These are phyloP conservation scores for Chunga burmeisteri DNA, from an alignment of 2,113 vertebrate species.

Conservation along the genomic window DNA sequence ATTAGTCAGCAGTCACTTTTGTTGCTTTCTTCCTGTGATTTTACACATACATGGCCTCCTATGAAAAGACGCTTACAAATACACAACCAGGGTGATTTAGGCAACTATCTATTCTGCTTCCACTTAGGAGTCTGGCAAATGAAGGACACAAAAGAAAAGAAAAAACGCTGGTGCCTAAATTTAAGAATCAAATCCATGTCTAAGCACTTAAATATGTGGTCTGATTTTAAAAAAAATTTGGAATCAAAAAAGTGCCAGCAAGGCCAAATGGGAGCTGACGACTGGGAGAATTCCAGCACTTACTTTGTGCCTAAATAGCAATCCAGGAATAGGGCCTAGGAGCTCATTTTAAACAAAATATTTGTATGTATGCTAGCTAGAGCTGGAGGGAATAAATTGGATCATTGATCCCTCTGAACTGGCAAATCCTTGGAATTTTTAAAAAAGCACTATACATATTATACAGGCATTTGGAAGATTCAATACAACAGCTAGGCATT, in stretches of 20 bases:
- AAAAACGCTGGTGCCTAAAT: neutral
- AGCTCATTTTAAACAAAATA: neutral
- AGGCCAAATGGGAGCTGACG: neutral
- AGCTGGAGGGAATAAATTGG: neutral
- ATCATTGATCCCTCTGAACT: neutral
- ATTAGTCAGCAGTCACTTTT: neutral
- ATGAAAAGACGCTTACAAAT: neutral
- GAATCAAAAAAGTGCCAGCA: neutral
- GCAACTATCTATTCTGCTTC: neutral
- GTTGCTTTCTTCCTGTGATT: neutral
- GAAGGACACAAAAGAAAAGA: neutral
- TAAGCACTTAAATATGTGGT: constrained; percentile 28
- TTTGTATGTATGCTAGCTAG: neutral
- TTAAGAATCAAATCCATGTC: constrained; percentile 22
- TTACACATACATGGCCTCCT: neutral
- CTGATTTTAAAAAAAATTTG: neutral
- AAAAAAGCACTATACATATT: neutral
- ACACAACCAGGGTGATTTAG: neutral
- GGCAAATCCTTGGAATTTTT: neutral
- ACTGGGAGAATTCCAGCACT: neutral
- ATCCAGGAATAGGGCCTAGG: neutral
- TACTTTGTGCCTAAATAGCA: constrained; percentile 13
- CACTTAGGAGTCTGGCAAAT: neutral
- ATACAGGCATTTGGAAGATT: neutral
- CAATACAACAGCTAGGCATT: accelerated